A percentile compares a stretch with the other conserved stretches of the same genome.
phyloP scores from a whole-genome alignment of 2,797 vertebrate genomes.

The Antennarius maculatus region DNA sequence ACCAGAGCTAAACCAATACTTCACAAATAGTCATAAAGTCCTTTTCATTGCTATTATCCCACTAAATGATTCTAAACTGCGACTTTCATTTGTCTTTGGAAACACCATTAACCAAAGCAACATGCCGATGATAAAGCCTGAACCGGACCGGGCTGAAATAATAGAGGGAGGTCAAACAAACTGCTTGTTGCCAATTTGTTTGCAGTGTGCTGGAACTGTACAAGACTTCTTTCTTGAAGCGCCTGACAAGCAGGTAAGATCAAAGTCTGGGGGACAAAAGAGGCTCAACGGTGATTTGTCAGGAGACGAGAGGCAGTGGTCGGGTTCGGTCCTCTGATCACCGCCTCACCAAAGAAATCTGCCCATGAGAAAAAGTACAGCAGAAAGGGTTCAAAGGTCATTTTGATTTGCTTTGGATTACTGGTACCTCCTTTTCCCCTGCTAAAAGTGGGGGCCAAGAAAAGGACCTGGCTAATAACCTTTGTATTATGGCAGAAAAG shows the following conservation, averaged over 20 bases:
- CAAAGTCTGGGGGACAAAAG: conserved; percentile 91
- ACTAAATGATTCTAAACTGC: conserved; percentile 10
- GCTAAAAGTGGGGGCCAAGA: conserved; percentile 70
- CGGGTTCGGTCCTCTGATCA: conserved; percentile 88
- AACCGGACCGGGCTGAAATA: conserved; percentile 15
- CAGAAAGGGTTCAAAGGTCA: conserved; percentile 92
- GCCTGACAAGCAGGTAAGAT: conserved; percentile 96
- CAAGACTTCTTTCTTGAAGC: conserved; percentile 85
- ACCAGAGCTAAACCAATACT: not conserved
- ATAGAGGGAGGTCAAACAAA: conserved; percentile 77
- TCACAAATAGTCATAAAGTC: not conserved
- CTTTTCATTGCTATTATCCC: not conserved
- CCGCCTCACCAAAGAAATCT: conserved; percentile 85
- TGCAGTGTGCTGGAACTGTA: conserved; percentile 89
- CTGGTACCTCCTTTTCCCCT: conserved; percentile 79
- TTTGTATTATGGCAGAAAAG: conserved; percentile 80
- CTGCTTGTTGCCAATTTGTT: conserved; percentile 90
- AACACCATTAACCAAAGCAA: conserved; percentile 20
- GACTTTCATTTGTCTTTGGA: conserved; percentile 24
- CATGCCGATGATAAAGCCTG: conserved; percentile 1
- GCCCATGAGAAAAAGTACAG: conserved; percentile 91
- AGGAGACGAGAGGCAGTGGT: conserved; percentile 90
- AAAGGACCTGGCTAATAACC: conserved; percentile 85
- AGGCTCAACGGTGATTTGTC: conserved; percentile 92
- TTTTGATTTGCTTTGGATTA: conserved; percentile 90